A percentile compares a stretch with the other conserved stretches of the same genome.
These are phyloP conservation scores for Lipophrys pholis DNA, from an alignment of 2,113 vertebrate genomes.

Conservation along the genomic window DNA sequence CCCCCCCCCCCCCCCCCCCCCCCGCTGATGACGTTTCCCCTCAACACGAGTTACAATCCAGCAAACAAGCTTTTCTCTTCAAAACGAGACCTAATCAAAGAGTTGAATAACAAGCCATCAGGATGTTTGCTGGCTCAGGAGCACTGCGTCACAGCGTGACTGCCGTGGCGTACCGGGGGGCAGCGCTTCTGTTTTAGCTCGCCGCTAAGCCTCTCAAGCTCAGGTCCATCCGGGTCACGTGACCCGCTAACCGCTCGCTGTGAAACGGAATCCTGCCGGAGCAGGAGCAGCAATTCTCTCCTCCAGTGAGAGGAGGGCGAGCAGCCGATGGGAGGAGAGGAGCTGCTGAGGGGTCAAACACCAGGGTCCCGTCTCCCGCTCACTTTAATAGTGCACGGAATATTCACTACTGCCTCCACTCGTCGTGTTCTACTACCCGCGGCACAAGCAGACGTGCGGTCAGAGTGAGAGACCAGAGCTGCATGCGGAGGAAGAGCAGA, in stretches of 20 bases:
- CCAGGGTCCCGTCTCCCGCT: not conserved
- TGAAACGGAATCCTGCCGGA: constrained; percentile 72
- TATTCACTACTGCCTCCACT: too few relatives aligned
- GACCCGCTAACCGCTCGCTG: constrained; percentile 72
- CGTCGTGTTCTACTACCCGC: too few relatives aligned
- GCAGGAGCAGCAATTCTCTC: constrained; percentile 65
- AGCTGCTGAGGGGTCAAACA: constrained; percentile 28
- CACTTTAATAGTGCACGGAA: too few relatives aligned
- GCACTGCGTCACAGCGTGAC: constrained; percentile 53
- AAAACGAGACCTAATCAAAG: too few relatives aligned
- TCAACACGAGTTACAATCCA: too few relatives aligned
- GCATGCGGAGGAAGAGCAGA: too few relatives aligned
- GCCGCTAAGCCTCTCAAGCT: constrained; percentile 72
- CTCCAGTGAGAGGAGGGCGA: constrained; percentile 30
- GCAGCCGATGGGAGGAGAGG: constrained; percentile 40
- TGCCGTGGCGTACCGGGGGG: constrained; percentile 24
- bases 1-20: too few relatives aligned
- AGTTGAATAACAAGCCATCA: too few relatives aligned
- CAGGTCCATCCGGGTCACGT: constrained; percentile 76
- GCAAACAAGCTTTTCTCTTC: too few relatives aligned
- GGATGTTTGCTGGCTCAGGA: not conserved
- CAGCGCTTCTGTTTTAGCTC: constrained; percentile 62
- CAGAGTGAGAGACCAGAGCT: too few relatives aligned
- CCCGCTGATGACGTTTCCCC: too few relatives aligned
- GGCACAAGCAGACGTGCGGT: too few relatives aligned